A percentile compares a stretch with the other conserved stretches of the same genome.
Conservation (phyloP, 2,113 vertebrate genomes). For the Anthoscopus minutus region DNA sequence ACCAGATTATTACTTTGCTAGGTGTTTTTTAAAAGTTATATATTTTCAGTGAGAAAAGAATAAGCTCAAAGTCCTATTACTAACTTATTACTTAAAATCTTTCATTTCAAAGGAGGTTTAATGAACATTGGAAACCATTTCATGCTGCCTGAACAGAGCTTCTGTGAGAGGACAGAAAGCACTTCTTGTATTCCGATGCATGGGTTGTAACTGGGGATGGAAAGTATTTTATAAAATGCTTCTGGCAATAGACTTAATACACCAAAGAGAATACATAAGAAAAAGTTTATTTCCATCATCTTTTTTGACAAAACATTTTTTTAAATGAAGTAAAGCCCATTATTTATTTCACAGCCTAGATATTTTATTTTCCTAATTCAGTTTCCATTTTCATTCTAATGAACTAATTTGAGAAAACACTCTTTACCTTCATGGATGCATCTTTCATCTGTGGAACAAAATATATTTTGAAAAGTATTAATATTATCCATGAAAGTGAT, state of each 20-base stretch:
- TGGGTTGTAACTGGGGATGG: fast-evolving
- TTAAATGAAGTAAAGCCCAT: not conserved
- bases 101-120: not conserved
- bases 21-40: not conserved
- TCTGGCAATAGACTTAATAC: not conserved
- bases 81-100: not conserved
- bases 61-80: not conserved
- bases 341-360: not conserved
- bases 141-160: fast-evolving
- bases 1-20: not conserved
- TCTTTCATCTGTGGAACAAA: not conserved
- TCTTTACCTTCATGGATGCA: not conserved
- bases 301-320: not conserved
- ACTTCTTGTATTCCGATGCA: not conserved
- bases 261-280: not conserved
- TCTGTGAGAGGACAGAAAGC: not conserved
- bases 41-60: not conserved
- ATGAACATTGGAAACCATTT: not conserved
- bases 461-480: not conserved
- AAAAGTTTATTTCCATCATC: not conserved
- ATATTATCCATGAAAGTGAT: not conserved
- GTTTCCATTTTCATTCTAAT: not conserved
- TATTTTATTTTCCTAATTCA: not conserved
- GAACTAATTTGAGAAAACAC: not conserved
- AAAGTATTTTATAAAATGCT: not conserved